Conservation (phyloP, 2,113 vertebrate genomes). For the Lasiurus cinereus region DNA sequence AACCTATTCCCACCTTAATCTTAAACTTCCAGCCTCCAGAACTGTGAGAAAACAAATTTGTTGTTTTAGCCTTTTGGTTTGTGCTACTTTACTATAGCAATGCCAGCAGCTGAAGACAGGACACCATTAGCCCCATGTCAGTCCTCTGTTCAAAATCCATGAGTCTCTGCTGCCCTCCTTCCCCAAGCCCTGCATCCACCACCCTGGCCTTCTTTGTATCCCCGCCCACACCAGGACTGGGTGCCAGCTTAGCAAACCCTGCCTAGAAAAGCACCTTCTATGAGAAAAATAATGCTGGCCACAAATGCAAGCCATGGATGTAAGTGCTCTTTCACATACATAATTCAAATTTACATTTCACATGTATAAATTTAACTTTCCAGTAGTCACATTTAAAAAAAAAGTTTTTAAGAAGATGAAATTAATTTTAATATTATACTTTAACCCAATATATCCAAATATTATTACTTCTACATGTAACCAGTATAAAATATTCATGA, state of each 20-base stretch:
- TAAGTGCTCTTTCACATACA: background rate
- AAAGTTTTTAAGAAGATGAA: background rate
- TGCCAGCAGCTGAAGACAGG: background rate
- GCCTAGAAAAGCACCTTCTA: background rate
- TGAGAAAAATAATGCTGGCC: background rate
- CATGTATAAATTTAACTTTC: background rate
- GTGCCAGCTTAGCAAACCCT: background rate
- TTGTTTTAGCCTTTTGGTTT: background rate
- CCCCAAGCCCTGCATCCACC: too few species aligned
- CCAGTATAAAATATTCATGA: background rate
- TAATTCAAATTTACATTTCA: background rate
- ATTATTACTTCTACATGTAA: background rate
- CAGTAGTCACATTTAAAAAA: background rate
- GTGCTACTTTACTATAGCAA: background rate
- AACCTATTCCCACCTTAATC: background rate
- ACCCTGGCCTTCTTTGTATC: background rate
- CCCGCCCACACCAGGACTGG: background rate
- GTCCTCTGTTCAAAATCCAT: background rate
- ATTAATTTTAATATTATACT: conserved; percentile 18
- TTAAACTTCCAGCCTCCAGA: background rate
- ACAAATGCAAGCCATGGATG: background rate
- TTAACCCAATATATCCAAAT: background rate
- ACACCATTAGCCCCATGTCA: background rate
- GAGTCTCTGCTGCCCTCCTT: background rate
- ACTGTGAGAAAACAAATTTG: background rate